Base-by-base conservation (phyloP, 2,113 vertebrate genomes). In the Pipra filicauda region DNA sequence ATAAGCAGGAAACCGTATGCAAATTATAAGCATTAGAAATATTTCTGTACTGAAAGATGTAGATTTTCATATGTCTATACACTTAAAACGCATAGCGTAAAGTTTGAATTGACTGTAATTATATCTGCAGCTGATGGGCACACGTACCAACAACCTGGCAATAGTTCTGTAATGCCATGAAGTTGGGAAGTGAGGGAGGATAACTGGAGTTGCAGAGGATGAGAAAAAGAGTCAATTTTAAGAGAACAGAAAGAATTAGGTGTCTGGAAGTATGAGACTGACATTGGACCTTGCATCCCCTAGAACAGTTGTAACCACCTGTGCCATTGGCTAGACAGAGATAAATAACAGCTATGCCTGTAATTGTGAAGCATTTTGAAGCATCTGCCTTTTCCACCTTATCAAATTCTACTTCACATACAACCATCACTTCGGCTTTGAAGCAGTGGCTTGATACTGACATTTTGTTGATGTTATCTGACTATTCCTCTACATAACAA, bases 281-380 rank as follows among this genome's bases (percentile, higher is more conserved):
- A 17, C 0, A 0, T 1, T 44, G 26, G 31, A 66, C 55, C 30
- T 28, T 51, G 21, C 39, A 70, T 30, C 9, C 22, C 9, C 24
- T 31, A 18, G 28, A 21, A 43, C 17, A 62, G 14, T 58, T 73
- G 79, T 71, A 69, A 28, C 13, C 31, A 65, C 73, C 37, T 84
- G 72, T 31, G 16, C 44, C 55, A 33, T 31, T 11, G n/a, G 58
- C 41, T 66, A 23, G n/a, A 41, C 31, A 65, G 44, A 72, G 39
- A 15, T 26, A 17, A 75, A 21, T 8, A 67, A 18, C 54, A 79
- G 44, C 49, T 73, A 26, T 41, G 62, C 2, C 1, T 44, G 49
- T 46, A 70, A 83, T 76, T 83, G 61, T 27, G 75, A 43, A 11
- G 39, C 39, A 41, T 41, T 41, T 41, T 41, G 39, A 41, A 41